A percentile compares a stretch with the other conserved stretches of the same genome.
phyloP scores from a whole-genome alignment of 2,888 invertebrate genomes.

The Monopis laevigella region DNA sequence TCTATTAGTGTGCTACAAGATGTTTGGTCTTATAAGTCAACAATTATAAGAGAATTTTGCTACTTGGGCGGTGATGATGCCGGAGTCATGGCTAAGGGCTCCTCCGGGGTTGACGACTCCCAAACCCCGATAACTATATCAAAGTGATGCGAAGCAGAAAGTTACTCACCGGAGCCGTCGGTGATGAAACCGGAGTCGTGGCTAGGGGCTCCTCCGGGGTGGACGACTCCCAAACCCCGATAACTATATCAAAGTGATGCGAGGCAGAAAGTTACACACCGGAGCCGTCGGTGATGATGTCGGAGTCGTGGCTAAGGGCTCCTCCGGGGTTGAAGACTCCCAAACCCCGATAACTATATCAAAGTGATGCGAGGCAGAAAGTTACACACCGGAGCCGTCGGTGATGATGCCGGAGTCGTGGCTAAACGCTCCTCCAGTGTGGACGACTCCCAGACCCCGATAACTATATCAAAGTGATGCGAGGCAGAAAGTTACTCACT shows the following conservation, averaged over 20 bases:
- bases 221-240: no score
- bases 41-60: no score
- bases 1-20: no score
- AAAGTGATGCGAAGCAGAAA: not conserved
- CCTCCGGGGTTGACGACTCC: no score
- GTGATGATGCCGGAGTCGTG: conserved; percentile 60
- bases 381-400: conserved; percentile 51
- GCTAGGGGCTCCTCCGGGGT: conserved; percentile 35
- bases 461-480: not conserved
- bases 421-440: conserved; percentile 44
- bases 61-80: conserved; percentile 56
- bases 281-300: conserved; percentile 57
- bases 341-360: not conserved
- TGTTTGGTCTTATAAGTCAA: no score
- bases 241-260: no score
- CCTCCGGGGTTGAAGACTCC: no score
- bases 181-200: conserved; percentile 60
- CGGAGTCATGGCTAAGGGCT: conserved; percentile 54
- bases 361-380: not conserved
- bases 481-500: conserved; percentile 26
- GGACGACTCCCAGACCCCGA: conserved; percentile 22
- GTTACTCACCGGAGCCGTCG: conserved; percentile 46
- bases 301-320: conserved; percentile 54
- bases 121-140: not conserved
- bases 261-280: no score